Conservation (phyloP, 2,113 vertebrate species). For the Tautogolabrus adspersus region DNA sequence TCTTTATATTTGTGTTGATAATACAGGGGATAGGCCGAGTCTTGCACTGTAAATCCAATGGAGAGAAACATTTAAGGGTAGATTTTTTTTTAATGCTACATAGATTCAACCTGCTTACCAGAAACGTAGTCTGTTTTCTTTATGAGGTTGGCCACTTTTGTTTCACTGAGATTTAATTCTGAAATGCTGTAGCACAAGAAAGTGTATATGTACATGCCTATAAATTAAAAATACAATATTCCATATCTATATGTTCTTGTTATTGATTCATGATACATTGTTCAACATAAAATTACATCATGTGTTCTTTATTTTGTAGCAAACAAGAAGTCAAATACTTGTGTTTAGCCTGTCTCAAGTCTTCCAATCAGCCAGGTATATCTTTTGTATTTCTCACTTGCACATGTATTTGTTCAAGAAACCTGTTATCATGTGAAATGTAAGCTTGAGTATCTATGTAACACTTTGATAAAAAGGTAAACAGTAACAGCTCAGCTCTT, state of each 20-base stretch:
- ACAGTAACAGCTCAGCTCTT: slow-evolving; percentile 1
- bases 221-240: slow-evolving; percentile 63
- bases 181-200: slow-evolving; percentile 72
- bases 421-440: background rate
- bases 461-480: slow-evolving; percentile 31
- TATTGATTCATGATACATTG: background rate
- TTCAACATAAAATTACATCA: background rate
- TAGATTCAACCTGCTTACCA: slow-evolving; percentile 47
- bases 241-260: background rate
- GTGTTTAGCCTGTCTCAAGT: background rate
- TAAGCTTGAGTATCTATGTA: background rate
- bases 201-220: slow-evolving; percentile 50
- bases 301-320: background rate
- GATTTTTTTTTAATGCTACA: slow-evolving; percentile 33
- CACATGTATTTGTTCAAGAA: background rate
- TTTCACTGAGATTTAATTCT: slow-evolving; percentile 75
- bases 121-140: slow-evolving; percentile 17
- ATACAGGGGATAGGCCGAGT: slow-evolving; percentile 59
- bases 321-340: background rate
- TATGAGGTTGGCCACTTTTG: slow-evolving; percentile 65
- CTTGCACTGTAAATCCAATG: slow-evolving; percentile 74
- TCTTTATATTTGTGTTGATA: slow-evolving; percentile 58
- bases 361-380: background rate
- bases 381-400: background rate
- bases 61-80: slow-evolving; percentile 25